These are phyloP conservation scores for Indri indri DNA, from an alignment of 2,113 vertebrate species.

Conservation along the genomic window DNA sequence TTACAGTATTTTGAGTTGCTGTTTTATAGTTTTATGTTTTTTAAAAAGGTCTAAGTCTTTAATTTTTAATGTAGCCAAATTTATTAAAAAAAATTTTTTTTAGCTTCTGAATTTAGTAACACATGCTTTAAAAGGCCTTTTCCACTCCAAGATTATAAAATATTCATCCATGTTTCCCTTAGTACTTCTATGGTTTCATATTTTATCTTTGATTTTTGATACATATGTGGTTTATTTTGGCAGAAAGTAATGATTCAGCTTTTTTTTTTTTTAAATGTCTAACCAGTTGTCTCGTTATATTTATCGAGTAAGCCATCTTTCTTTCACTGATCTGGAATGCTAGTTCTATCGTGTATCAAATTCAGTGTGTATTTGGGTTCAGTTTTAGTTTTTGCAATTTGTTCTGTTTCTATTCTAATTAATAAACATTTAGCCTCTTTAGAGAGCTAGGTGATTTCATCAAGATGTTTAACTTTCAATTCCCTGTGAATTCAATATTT, in stretches of 20 bases:
- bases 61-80: slow-evolving; percentile 10
- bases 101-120: slow-evolving; percentile 5
- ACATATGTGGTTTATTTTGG: slow-evolving; percentile 34
- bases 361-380: not conserved
- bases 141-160: not conserved
- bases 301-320: not conserved
- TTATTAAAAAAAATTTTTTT: not conserved
- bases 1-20: not conserved
- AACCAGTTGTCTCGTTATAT: not conserved
- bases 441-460: not conserved
- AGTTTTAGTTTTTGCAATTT: not conserved
- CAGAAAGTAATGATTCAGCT: not conserved
- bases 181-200: slow-evolving; percentile 1
- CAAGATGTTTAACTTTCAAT: not conserved
- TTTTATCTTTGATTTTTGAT: slow-evolving; percentile 21
- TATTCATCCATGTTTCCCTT: not conserved
- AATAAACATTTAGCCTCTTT: not conserved
- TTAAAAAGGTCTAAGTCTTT: not conserved
- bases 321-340: not conserved
- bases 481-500: not conserved
- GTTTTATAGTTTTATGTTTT: not conserved
- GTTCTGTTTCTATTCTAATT: not conserved
- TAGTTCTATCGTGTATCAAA: not conserved
- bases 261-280: not conserved
- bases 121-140: not conserved